Percentiles rank a stretch among this genome's conserved stretches.
phyloP scores from a whole-genome alignment of 2,797 vertebrate genomes.

The Eospalax fontanierii region DNA sequence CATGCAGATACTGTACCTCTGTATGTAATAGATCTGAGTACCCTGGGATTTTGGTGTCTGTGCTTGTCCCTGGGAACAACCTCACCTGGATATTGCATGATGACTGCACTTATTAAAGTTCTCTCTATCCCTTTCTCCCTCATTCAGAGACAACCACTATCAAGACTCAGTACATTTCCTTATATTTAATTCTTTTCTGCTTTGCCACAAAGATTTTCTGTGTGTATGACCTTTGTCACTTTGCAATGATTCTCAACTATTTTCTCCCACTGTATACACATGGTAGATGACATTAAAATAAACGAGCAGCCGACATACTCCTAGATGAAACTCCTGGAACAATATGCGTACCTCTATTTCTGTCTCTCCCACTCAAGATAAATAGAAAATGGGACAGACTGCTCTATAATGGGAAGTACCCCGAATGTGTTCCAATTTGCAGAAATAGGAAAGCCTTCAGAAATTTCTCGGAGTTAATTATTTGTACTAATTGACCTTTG shows the following conservation, averaged over 20 bases:
- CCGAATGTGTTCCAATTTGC: constrained; percentile 2
- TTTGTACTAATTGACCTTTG: constrained; percentile 20
- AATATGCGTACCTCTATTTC: background rate
- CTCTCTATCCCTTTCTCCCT: rapidly evolving
- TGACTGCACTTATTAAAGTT: background rate
- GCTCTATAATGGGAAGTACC: background rate
- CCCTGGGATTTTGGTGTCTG: background rate
- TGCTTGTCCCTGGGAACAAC: background rate
- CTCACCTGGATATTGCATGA: background rate
- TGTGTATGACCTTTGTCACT: background rate
- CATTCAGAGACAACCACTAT: background rate
- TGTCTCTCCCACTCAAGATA: background rate
- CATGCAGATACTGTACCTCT: background rate
- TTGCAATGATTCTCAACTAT: background rate
- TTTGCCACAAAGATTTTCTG: background rate
- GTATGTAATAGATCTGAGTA: background rate
- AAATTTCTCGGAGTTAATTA: constrained; percentile 43
- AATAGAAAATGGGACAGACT: background rate
- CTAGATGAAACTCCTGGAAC: background rate
- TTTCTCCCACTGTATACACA: background rate
- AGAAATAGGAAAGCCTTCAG: constrained; percentile 28
- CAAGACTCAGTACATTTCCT: background rate
- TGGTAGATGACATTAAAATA: background rate
- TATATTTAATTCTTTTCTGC: background rate
- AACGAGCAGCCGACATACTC: background rate